phyloP scores from a whole-genome alignment of 2,113 vertebrate genomes.

The Paraplagusia blochii region DNA sequence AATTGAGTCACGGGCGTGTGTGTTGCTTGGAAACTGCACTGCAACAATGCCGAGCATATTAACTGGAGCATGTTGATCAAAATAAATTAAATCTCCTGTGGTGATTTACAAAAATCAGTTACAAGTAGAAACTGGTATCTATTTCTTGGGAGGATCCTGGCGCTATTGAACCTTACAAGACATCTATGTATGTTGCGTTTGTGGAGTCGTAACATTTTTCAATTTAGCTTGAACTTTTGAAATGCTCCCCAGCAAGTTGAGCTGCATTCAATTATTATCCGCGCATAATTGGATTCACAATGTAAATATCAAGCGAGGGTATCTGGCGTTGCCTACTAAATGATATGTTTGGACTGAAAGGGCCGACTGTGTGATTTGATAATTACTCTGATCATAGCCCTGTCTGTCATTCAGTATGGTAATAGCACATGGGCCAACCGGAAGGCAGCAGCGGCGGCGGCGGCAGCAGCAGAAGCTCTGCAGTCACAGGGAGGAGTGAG shows the following conservation, averaged over 20 bases:
- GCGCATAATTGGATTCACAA: constrained; percentile 18
- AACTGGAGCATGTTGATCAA: constrained; percentile 45
- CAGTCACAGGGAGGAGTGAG: constrained; percentile 23
- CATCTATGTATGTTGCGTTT: too few relatives aligned
- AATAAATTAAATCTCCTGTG: constrained; percentile 35
- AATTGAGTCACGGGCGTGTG: constrained; percentile 68
- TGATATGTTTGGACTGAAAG: constrained; percentile 67
- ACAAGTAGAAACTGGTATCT: too few relatives aligned
- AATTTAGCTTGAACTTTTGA: too few relatives aligned
- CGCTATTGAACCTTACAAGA: too few relatives aligned
- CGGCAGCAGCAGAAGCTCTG: constrained; percentile 25
- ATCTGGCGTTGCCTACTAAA: constrained; percentile 57
- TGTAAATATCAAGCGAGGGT: constrained; percentile 33
- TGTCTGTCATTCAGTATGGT: constrained; percentile 54
- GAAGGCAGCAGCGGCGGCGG: constrained; percentile 27
- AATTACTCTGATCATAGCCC: constrained; percentile 68
- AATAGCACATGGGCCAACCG: constrained; percentile 51
- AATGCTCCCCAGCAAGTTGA: too few relatives aligned
- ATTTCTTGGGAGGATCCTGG: too few relatives aligned
- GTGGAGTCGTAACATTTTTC: too few relatives aligned
- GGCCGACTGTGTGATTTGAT: constrained; percentile 67
- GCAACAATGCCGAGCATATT: constrained; percentile 32
- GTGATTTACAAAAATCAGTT: too few relatives aligned
- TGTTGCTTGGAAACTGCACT: constrained; percentile 75
- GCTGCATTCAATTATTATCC: background rate